These are phyloP conservation scores for Portunus trituberculatus DNA, from an alignment of 1,140 invertebrate genomes.

Conservation along the genomic window DNA sequence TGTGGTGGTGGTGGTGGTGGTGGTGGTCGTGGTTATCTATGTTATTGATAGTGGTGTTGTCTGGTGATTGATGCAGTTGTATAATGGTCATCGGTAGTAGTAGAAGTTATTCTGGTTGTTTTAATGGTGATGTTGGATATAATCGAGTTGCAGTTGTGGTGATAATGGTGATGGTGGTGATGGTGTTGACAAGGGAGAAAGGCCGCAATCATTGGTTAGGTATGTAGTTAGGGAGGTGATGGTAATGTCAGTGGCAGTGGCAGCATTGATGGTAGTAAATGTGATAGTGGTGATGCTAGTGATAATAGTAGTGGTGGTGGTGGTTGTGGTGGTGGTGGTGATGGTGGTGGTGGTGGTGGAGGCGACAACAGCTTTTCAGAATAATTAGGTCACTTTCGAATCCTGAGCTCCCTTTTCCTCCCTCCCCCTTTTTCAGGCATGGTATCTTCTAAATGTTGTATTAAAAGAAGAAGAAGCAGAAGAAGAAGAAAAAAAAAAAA, in stretches of 20 bases:
- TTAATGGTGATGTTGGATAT: conserved; percentile 20
- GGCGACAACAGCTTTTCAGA: not conserved
- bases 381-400: not conserved
- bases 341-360: not conserved
- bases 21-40: not conserved
- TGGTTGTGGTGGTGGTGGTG: not conserved
- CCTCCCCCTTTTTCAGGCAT: no score
- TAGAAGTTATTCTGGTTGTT: not conserved
- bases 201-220: not conserved
- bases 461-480: no score
- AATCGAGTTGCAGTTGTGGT: not conserved
- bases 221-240: not conserved
- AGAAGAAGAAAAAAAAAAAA: not conserved
- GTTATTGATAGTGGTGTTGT: not conserved
- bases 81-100: not conserved
- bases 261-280: not conserved
- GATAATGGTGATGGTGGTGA: not conserved
- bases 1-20: not conserved
- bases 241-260: not conserved
- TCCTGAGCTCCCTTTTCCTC: not conserved
- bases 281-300: not conserved
- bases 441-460: not conserved
- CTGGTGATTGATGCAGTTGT: not conserved
- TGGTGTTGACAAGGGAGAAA: not conserved
- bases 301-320: not conserved